Base-by-base conservation (phyloP, 2,888 invertebrate species). In the Noctua fimbriata region DNA sequence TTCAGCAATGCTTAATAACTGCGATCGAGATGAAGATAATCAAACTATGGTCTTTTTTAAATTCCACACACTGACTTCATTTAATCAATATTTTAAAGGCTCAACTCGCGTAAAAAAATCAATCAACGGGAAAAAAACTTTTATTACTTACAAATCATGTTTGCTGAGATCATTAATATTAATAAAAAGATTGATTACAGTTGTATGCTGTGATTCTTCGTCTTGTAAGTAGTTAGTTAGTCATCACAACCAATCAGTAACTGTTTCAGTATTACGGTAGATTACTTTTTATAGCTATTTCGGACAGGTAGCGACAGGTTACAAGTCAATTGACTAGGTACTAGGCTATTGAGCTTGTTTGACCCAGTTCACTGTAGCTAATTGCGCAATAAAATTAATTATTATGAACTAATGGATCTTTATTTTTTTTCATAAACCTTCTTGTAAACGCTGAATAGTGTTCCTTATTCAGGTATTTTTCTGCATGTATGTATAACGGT, bases 191-290 rank as follows among this genome's bases (percentile, higher is more conserved):
- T 69, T 69, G 69, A 84, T 84, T 65, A 84, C 74, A 65, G 63
- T 73, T 76, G 84, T 76, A 69, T 47, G 73, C 67, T 86, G 52
- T 66, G 79, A 73, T 36, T 36, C 21, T 36, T 67, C 69, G 21
- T 21, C 60, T 73, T 60, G 87, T 55, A 69, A 55, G 58, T 60
- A 60, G 66, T 67, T 12, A 66, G 58, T 85, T 86, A 86, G 74
- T 84, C 87, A 85, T 87, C 87, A 78, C 79, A 65, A 66, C 41
- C 63, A 66, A 76, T 84, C 84, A 72, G 73, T 73, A 80, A 87
- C 81, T 74, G 87, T 87, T 84, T 76, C 72, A 75, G 60, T 55
- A 77, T 80, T 87, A 77, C 85, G 80, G 85, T 85, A 87, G 49
- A 87, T 80, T 84, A n/a, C n/a, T 87, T 80, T 78, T 85, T 87